Evolutionary conservation across 2,797 vertebrate species (phyloP), one percentile per base, ranked within the genome.

Genomic region (Amniataba percoides): DNA sequence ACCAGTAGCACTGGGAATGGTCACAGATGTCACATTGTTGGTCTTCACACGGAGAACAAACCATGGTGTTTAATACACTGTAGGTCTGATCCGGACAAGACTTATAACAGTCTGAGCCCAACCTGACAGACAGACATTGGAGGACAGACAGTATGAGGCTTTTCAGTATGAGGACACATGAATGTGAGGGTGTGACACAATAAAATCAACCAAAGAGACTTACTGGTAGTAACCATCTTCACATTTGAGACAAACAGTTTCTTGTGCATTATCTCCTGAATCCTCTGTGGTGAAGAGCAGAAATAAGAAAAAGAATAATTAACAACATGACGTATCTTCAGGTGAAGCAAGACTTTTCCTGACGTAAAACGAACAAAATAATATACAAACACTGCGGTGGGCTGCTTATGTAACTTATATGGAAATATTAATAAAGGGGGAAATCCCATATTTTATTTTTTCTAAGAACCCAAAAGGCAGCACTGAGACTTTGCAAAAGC

Each of bases 81-180:
- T 95, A 97, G n/a, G 96, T 97, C 39, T 93, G 85, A 72, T 96
- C 93, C 4, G 98, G 98, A 63, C 98, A 99, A 34, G 74, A 86
- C 83, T 82, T 90, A 68, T 96, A 94, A 68, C 98, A 99, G 27
- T 25, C 91, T 0, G 87, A 45, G 52, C 87, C 91, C 61, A 96
- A 95, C 89, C 98, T 99, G 76, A 60, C 23, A 70, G 56, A 73
- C 46, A 78, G 15, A 48, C 0, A 15, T 36, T 31, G 8, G 57
- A 4, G 45, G 36, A 69, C 25, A 15, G 52, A 31, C 0, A 4
- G 2, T 25, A 11, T 49, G 34, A 36, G 34, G 34, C 34, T 36
- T 36, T 36, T 67, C 13, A 72, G 5, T n/a, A 49, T 45, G 15
- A 57, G 3, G 19, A 27, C 10, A 1, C 53, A 1, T 57, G 3